phyloP scores from a whole-genome alignment of 2,113 vertebrate genomes.

The Hassar affinis region DNA sequence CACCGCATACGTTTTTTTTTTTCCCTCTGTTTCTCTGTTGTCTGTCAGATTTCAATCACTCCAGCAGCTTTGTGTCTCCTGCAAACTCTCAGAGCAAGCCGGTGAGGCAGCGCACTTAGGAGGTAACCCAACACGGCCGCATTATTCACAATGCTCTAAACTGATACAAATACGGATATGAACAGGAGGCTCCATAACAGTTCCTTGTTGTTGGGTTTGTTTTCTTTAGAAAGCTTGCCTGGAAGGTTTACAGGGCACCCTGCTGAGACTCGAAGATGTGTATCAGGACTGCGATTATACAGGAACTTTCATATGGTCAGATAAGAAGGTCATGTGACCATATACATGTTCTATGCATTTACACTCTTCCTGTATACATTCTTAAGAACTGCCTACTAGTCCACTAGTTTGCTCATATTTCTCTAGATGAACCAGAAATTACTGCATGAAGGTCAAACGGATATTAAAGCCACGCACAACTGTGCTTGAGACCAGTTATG shows the following conservation, averaged over 20 bases:
- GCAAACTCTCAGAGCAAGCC: background rate
- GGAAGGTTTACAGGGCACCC: background rate
- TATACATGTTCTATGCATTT: background rate
- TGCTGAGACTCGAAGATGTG: background rate
- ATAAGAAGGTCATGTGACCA: background rate
- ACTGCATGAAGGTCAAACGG: background rate
- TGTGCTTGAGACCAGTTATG: background rate
- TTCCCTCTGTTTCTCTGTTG: background rate
- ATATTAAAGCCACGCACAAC: too few species aligned
- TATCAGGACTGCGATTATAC: background rate
- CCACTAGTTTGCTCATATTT: background rate
- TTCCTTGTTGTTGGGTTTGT: background rate
- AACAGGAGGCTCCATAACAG: too few species aligned
- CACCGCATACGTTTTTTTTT: background rate
- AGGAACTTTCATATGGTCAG: background rate
- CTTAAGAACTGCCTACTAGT: background rate
- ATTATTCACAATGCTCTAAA: background rate
- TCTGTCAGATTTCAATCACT: conserved; percentile 4
- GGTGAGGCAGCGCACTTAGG: background rate
- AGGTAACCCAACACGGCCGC: background rate
- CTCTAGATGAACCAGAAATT: background rate
- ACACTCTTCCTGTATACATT: background rate
- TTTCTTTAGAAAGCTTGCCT: background rate
- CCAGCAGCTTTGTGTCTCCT: background rate
- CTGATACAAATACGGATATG: background rate